Conservation (phyloP, 2,888 invertebrate species). For the Crocallis elinguaria region DNA sequence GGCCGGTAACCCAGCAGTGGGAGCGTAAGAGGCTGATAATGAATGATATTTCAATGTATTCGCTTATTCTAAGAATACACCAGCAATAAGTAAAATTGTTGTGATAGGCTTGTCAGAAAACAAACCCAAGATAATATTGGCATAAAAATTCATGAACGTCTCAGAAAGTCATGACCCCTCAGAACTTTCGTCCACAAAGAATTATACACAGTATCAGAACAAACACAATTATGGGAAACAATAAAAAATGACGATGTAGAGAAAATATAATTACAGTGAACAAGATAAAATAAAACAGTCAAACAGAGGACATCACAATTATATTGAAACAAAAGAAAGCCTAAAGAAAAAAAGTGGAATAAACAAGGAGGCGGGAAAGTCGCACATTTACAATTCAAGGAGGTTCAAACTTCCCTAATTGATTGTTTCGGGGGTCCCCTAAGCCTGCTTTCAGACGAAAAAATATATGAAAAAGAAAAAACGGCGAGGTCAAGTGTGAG, state of each 20-base stretch:
- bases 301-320: slow-evolving; percentile 48
- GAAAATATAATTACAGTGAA: slow-evolving; percentile 32
- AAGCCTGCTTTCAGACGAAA: slow-evolving; percentile 65
- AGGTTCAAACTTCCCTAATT: slow-evolving; percentile 74
- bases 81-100: too few relatives aligned
- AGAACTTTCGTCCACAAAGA: neutral
- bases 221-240: slow-evolving; percentile 2
- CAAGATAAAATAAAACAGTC: slow-evolving; percentile 28
- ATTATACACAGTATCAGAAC: slow-evolving; percentile 1
- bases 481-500: slow-evolving; percentile 34
- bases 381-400: slow-evolving; percentile 75
- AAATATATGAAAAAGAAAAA: slow-evolving; percentile 46
- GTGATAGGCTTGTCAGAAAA: too few relatives aligned
- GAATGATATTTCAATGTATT: too few relatives aligned
- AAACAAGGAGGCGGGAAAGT: slow-evolving; percentile 50
- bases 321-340: slow-evolving; percentile 46
- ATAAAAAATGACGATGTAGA: slow-evolving; percentile 25
- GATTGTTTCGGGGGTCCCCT: slow-evolving; percentile 71
- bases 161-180: neutral
- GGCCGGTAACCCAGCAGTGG: too few relatives aligned
- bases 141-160: neutral
- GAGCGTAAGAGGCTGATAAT: too few relatives aligned
- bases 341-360: slow-evolving; percentile 42
- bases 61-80: too few relatives aligned
- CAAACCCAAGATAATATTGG: neutral